Percentiles rank a stretch among this genome's conserved stretches.
phyloP scores from a whole-genome alignment of 2,797 vertebrate genomes.

The Lagothrix lagotricha region DNA sequence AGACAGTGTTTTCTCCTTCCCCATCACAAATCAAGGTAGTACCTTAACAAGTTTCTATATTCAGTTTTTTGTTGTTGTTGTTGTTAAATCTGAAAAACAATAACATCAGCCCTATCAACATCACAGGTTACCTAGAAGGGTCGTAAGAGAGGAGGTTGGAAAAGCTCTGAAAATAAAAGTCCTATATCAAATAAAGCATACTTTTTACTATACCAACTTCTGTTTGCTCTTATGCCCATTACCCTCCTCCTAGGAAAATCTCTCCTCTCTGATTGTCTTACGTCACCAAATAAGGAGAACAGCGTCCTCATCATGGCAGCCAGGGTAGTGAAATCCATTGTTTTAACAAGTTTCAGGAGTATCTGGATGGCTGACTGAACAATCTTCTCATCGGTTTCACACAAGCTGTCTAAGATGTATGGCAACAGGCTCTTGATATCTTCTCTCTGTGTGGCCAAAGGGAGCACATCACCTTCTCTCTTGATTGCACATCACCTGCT shows the following conservation, averaged over 20 bases:
- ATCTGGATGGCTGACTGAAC: constrained; percentile 66
- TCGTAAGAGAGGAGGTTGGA: background rate
- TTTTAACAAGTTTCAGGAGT: constrained; percentile 60
- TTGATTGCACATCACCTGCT: background rate
- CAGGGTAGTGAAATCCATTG: constrained; percentile 67
- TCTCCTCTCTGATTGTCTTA: constrained; percentile 58
- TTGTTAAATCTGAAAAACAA: background rate
- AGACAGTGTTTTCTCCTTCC: background rate
- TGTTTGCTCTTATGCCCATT: background rate
- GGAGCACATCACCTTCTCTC: background rate
- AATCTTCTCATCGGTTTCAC: constrained; percentile 29
- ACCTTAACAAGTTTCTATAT: background rate
- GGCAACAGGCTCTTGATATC: constrained; percentile 64
- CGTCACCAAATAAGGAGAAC: constrained; percentile 75
- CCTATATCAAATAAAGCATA: background rate
- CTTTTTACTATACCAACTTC: constrained; percentile 7
- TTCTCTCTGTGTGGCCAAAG: constrained; percentile 73
- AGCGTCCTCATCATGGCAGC: constrained; percentile 55
- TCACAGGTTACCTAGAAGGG: background rate
- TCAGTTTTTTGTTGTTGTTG: background rate
- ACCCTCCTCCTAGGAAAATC: background rate
- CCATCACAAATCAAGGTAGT: background rate
- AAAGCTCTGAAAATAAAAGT: constrained; percentile 37
- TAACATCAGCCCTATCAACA: background rate
- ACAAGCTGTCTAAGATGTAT: constrained; percentile 53